These are phyloP conservation scores for Smutsia gigantea DNA, from an alignment of 2,797 vertebrate genomes.

Conservation along the genomic window DNA sequence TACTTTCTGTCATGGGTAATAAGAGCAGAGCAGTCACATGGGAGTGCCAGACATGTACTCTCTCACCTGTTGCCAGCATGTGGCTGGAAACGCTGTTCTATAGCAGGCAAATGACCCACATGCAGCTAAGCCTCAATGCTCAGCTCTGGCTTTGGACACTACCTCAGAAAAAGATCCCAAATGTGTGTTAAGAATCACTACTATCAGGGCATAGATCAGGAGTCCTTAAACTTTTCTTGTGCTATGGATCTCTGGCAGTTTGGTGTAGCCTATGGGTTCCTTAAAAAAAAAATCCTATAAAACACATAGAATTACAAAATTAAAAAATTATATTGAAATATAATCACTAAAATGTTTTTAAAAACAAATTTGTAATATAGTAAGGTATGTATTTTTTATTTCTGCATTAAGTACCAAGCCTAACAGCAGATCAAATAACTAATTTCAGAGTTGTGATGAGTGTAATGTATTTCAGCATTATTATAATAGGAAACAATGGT, in stretches of 20 bases:
- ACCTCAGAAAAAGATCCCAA: slow-evolving; percentile 8
- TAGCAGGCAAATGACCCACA: neutral
- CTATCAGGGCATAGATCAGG: neutral
- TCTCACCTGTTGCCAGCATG: neutral
- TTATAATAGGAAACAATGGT: neutral
- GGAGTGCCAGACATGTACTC: rapidly evolving
- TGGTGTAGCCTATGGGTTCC: neutral
- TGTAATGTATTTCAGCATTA: neutral
- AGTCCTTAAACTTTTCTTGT: neutral
- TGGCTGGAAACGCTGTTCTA: neutral
- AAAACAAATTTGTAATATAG: neutral
- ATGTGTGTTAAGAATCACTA: neutral
- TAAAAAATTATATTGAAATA: neutral
- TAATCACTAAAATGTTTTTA: neutral
- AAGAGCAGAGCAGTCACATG: neutral
- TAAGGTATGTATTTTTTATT: neutral
- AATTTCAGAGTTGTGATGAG: neutral
- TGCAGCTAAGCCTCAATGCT: neutral
- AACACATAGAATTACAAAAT: neutral
- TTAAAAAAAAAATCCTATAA: neutral
- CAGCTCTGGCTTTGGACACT: neutral
- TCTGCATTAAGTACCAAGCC: neutral
- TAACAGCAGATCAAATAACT: neutral
- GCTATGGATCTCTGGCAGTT: neutral
- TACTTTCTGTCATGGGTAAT: neutral